Base-by-base conservation (phyloP, 1,140 invertebrate species). In the Pseudomyrmex sp. region DNA sequence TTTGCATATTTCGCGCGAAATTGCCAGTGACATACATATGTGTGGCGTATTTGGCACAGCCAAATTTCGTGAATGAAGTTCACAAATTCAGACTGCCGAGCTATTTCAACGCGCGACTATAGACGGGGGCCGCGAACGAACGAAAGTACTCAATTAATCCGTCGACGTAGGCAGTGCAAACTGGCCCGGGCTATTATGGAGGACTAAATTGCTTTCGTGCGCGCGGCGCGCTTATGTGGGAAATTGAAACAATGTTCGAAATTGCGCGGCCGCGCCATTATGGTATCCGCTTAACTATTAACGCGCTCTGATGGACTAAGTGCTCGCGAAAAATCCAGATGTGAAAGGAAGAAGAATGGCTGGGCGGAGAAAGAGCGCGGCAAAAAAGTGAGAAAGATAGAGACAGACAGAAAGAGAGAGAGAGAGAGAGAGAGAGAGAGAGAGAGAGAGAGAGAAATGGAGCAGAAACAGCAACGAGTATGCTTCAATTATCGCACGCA, bases 191-290 rank as follows among this genome's bases (percentile, higher is more conserved):
- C 76, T 82, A 87, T 88, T 84, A 80, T 48, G 44, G 35, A 2
- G 18, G 59, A 10, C 52, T 69, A 90, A 87, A 88, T 89, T 88
- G 84, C 90, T 87, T 83, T 79, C 69, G 77, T 73, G 15, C 54
- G 56, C 54, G 56, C 46, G 58, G 54, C 23, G 73, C 79, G 73
- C 50, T 65, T 76, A 84, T 56, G 62, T 85, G 83, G 77, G 69
- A 89, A 84, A 89, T 88, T 88, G 88, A 89, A 89, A 89, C 84
- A 89, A 91, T 89, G 85, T 83, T 70, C 66, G 87, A 75, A 88
- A 85, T 88, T 74, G 84, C 76, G 76, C 80, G 63, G 72, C 68
- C 85, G 35, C 77, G 63, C 54, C 63, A 83, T 85, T 85, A 68
- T 74, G 52, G 59, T 73, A 58, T 61, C 72, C 26, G 77, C 73